Evolutionary conservation across 2,113 vertebrate genomes (phyloP).

Genomic region (Hippolais icterina): DNA sequence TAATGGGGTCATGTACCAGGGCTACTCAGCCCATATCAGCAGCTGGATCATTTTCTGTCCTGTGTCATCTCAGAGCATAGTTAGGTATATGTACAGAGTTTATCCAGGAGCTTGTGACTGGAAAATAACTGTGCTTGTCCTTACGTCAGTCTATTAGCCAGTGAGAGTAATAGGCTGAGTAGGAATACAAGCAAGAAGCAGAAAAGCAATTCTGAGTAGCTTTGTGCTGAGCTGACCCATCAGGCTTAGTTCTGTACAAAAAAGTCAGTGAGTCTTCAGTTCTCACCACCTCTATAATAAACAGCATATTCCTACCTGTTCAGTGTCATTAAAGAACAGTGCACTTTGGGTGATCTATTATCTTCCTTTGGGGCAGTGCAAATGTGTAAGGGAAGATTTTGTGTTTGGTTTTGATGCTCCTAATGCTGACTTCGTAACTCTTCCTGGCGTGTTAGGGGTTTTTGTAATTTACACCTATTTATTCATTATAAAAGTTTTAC

Average conservation of each 20-base stretch:
- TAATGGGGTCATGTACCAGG: not conserved
- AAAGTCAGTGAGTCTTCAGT: not conserved
- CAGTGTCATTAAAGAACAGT: not conserved
- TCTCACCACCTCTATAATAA: not conserved
- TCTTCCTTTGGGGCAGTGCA: not conserved
- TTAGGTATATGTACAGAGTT: not conserved
- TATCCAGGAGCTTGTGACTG: not conserved
- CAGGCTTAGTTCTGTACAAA: not conserved
- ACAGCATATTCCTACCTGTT: not conserved
- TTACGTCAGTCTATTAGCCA: not conserved
- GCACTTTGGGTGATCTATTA: constrained; percentile 31
- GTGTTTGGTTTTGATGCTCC: not conserved
- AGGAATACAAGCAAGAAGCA: not conserved
- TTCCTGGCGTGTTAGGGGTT: not conserved
- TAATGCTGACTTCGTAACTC: not conserved
- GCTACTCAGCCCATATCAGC: not conserved
- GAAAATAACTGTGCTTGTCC: not conserved
- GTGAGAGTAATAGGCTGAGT: not conserved
- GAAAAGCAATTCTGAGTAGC: not conserved
- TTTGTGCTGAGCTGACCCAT: not conserved
- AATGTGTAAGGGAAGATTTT: not conserved
- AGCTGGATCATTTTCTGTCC: not conserved
- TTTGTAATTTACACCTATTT: not conserved
- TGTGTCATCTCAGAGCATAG: not conserved
- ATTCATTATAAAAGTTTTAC: not conserved